Evolutionary conservation across 2,888 invertebrate species (phyloP).

Genomic region (Argyresthia goedartella): DNA sequence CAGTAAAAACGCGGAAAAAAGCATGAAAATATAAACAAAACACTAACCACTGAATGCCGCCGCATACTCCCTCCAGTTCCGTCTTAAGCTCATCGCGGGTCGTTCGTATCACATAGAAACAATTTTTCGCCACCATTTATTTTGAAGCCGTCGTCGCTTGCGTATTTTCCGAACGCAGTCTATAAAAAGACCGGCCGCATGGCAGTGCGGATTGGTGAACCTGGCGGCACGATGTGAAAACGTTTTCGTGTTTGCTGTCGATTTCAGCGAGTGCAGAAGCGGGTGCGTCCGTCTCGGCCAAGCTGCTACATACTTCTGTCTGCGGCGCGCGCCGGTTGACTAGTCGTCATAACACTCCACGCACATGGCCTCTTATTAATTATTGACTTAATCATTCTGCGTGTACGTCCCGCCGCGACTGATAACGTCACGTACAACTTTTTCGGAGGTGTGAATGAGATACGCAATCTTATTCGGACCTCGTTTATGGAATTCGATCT

Average conservation of each 20-base stretch:
- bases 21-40: slow-evolving; percentile 21
- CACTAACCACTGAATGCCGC: slow-evolving; percentile 63
- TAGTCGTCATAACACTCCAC: slow-evolving; percentile 22
- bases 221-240: slow-evolving; percentile 30
- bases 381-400: slow-evolving; percentile 41
- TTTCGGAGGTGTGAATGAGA: too few relatives aligned
- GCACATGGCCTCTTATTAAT: slow-evolving; percentile 8
- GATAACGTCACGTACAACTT: slow-evolving; percentile 39
- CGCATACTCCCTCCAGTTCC: slow-evolving; percentile 63
- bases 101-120: slow-evolving; percentile 20
- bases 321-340: slow-evolving; percentile 18
- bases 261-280: slow-evolving; percentile 26
- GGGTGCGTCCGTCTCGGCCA: slow-evolving; percentile 2
- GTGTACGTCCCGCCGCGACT: slow-evolving; percentile 23
- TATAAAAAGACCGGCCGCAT: slow-evolving; percentile 59
- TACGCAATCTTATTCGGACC: too few relatives aligned
- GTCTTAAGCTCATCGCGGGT: slow-evolving; percentile 42
- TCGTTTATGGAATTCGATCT: too few relatives aligned
- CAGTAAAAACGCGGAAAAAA: neutral
- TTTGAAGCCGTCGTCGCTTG: slow-evolving; percentile 15
- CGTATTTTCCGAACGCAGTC: slow-evolving; percentile 14
- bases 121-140: slow-evolving; percentile 53
- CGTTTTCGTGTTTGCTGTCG: slow-evolving; percentile 46
- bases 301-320: slow-evolving; percentile 3
- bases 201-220: slow-evolving; percentile 14